Evolutionary conservation across 2,888 invertebrate genomes (phyloP).

Genomic region (Drosophila kanekoi): DNA sequence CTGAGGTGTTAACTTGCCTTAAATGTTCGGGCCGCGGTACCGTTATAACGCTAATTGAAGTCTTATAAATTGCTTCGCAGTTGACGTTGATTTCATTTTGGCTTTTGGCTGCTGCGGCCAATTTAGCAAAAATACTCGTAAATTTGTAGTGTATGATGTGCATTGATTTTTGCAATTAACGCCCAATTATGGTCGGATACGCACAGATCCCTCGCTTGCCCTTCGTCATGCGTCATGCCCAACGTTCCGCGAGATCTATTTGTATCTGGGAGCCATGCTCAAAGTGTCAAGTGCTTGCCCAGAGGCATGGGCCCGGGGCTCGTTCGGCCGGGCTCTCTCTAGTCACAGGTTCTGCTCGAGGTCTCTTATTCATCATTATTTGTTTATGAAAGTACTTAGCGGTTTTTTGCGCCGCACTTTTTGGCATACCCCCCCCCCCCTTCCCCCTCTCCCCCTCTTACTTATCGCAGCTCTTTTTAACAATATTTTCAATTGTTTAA

Average conservation of each 20-base stretch:
- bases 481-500: constrained; percentile 73
- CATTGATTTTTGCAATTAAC: constrained; percentile 75
- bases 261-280: constrained; percentile 44
- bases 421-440: constrained; percentile 6
- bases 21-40: constrained; percentile 53
- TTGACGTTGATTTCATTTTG: constrained; percentile 1
- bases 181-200: constrained; percentile 58
- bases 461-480: background rate
- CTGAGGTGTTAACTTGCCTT: constrained; percentile 74
- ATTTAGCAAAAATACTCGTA: constrained; percentile 43
- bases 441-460: background rate
- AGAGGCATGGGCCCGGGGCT: constrained; percentile 4
- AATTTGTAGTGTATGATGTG: constrained; percentile 35
- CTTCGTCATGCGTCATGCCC: constrained; percentile 52
- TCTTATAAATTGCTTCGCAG: constrained; percentile 61
- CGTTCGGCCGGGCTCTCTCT: background rate
- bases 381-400: constrained; percentile 76
- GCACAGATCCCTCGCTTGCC: background rate
- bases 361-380: constrained; percentile 57
- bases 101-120: constrained; percentile 15
- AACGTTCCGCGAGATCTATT: constrained; percentile 28
- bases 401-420: constrained; percentile 58
- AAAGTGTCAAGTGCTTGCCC: constrained; percentile 71
- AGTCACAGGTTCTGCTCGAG: constrained; percentile 8
- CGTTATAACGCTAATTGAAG: constrained; percentile 74